Percentiles rank a stretch among this genome's conserved stretches.
phyloP scores from a whole-genome alignment of 1,140 invertebrate species.

The Physella acuta region DNA sequence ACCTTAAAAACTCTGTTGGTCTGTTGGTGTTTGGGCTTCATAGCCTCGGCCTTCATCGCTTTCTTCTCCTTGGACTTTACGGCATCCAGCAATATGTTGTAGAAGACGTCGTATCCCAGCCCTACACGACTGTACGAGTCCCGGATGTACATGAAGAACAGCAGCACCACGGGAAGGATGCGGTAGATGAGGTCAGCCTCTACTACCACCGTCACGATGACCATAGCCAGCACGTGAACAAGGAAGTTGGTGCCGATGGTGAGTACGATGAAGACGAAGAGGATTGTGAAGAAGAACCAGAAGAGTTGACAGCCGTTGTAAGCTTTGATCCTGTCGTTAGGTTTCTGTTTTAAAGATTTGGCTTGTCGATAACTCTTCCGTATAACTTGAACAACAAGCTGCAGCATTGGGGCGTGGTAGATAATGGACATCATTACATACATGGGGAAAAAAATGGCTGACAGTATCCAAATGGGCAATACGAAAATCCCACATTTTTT shows the following conservation, averaged over 20 bases:
- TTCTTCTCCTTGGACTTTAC: conserved; percentile 13
- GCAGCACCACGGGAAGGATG: conserved; percentile 20
- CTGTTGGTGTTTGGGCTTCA: conserved; percentile 11
- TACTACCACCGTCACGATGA: conserved; percentile 16
- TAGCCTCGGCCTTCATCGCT: conserved; percentile 1
- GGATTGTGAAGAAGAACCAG: conserved; percentile 21
- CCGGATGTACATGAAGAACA: conserved; percentile 24
- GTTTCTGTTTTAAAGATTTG: not conserved
- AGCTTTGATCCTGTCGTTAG: not conserved
- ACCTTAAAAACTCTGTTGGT: too few species aligned
- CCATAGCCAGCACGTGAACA: conserved; percentile 20
- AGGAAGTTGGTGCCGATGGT: conserved; percentile 22
- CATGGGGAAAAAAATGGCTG: too few species aligned
- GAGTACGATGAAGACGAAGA: conserved; percentile 24
- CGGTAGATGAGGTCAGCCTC: conserved; percentile 17
- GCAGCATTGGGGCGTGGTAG: not conserved
- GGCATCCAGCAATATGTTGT: not conserved
- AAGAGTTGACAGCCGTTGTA: not conserved
- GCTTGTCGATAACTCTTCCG: not conserved
- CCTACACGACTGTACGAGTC: conserved; percentile 21
- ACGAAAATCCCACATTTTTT: too few species aligned
- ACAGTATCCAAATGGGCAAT: too few species aligned
- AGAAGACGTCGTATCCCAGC: conserved; percentile 5
- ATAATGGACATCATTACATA: too few species aligned
- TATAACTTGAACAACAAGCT: not conserved